Evolutionary conservation across 2,797 vertebrate genomes (phyloP).

Genomic region (Lepus oiostolus): DNA sequence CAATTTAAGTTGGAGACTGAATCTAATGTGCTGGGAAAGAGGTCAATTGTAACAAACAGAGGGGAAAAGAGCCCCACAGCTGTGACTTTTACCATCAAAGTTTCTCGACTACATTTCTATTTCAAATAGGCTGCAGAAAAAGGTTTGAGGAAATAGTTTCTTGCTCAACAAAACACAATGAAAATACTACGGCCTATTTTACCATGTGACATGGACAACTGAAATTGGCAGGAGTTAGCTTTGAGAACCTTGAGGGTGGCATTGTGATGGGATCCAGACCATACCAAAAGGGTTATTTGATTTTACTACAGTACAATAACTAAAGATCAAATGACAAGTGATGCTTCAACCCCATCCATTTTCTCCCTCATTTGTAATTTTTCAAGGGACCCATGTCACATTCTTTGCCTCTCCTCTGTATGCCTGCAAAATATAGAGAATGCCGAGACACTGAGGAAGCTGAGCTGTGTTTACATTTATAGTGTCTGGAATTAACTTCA

Average conservation of each 20-base stretch:
- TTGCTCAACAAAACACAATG: slow-evolving; percentile 31
- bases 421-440: background rate
- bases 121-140: slow-evolving; percentile 53
- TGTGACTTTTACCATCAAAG: slow-evolving; percentile 22
- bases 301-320: slow-evolving; percentile 26
- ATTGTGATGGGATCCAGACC: background rate
- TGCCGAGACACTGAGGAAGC: background rate
- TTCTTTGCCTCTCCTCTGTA: background rate
- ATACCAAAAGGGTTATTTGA: background rate
- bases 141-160: slow-evolving; percentile 39
- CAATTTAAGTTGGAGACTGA: slow-evolving; percentile 65
- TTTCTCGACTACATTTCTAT: slow-evolving; percentile 54
- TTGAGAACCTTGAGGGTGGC: background rate
- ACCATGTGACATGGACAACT: background rate
- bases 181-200: background rate
- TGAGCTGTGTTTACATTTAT: slow-evolving; percentile 41
- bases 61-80: slow-evolving; percentile 41
- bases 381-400: background rate
- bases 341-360: background rate
- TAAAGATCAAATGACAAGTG: background rate
- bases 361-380: background rate
- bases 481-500: slow-evolving; percentile 64
- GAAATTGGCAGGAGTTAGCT: background rate
- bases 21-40: slow-evolving; percentile 68
- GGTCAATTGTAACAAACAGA: slow-evolving; percentile 73